Evolutionary conservation across 2,888 invertebrate species (phyloP), one percentile per base, ranked within the genome.

Genomic region (Eutolmus rufibarbis): DNA sequence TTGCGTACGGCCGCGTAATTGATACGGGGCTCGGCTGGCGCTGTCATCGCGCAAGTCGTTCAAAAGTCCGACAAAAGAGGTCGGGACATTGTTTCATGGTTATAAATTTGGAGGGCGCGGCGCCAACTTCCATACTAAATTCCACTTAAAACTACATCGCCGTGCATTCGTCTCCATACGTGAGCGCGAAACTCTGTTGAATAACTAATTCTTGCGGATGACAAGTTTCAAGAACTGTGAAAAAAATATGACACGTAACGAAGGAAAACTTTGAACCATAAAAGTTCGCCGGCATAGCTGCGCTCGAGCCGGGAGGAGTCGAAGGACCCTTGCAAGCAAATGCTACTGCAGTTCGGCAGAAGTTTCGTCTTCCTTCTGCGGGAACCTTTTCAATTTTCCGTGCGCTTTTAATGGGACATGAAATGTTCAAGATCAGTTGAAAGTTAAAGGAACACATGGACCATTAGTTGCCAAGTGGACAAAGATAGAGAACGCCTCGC

Each of bases 141-240:
- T 81, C 51, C 81, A 56, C 81, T 81, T 81, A 81, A 81, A 81
- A 81, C n/a, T 81, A 31, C 51, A 81, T 81, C 81, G 51, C 81
- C 31, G 31, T 34, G 51, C 81, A 51, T 51, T 81, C 34, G 56
- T 31, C 51, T 81, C 12, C 81, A 56, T 56, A 81, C 56, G 56
- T 28, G 28, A 81, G n/a, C 51, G 28, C 56, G 23, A 23, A 43
- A 56, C 81, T 51, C 56, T 19, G 81, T 81, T 81, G 81, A 81
- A 81, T 81, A 81, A 81, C 81, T 81, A 81, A 81, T 81, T 81
- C 51, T 81, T 81, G 81, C 43, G 81, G 81, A 81, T 81, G 81
- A 81, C 81, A 81, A 81, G 81, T 81, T 81, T 81, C 81, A 81
- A 81, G 81, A 81, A 81, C 51, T 81, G 81, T 81, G 34, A 78